Percentiles rank a stretch among this genome's conserved stretches.
These are phyloP conservation scores for Desmodus rotundus DNA, from an alignment of 2,113 vertebrate species.

Conservation along the genomic window DNA sequence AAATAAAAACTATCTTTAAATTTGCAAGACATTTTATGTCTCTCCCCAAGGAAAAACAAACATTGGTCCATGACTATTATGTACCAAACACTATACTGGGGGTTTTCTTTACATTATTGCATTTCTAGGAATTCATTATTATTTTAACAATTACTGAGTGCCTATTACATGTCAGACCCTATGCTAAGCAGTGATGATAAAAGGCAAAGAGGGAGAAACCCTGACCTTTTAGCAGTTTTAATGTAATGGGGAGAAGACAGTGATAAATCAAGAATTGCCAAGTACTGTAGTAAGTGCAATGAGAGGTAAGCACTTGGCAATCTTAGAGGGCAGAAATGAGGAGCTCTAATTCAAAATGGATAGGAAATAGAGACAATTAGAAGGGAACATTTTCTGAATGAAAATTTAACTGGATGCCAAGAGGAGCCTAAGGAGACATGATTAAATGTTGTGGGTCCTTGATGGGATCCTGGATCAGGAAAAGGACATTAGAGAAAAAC, in stretches of 20 bases:
- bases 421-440: neutral
- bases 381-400: neutral
- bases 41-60: neutral
- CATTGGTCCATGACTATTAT: neutral
- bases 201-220: neutral
- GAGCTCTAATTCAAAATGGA: slow-evolving; percentile 15
- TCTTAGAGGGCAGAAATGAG: neutral
- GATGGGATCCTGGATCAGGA: neutral
- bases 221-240: neutral
- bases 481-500: neutral
- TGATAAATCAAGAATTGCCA: neutral
- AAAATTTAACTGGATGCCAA: neutral
- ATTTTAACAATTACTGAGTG: slow-evolving; percentile 1
- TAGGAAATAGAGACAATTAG: neutral
- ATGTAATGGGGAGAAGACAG: neutral
- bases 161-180: neutral
- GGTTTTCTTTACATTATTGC: neutral
- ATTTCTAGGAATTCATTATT: neutral
- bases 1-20: slow-evolving; percentile 13
- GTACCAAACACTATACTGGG: neutral
- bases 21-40: neutral
- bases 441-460: neutral
- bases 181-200: neutral
- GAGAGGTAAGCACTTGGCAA: neutral
- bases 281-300: neutral